Conservation (phyloP, 1,140 invertebrate species). For the Aradophagus sp. region DNA sequence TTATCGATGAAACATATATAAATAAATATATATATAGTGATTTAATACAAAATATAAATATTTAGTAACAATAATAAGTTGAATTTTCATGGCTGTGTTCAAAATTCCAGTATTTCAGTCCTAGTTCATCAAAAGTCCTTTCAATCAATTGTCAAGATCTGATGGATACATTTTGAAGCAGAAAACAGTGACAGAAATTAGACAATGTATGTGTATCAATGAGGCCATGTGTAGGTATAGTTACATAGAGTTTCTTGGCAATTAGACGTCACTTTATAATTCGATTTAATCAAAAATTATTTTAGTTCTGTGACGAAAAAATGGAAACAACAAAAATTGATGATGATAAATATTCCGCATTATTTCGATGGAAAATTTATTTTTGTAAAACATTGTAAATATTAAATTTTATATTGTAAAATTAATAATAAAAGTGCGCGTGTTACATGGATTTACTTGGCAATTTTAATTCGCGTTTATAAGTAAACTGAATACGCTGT, state of each 20-base stretch:
- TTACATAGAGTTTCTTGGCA: slow-evolving; percentile 19
- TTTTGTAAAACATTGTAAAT: slow-evolving; percentile 44
- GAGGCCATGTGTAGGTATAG: no score
- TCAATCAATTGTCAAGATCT: slow-evolving; percentile 28
- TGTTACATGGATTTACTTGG: slow-evolving; percentile 47
- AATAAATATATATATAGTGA: slow-evolving; percentile 67
- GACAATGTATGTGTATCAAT: no score
- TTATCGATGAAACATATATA: slow-evolving; percentile 70
- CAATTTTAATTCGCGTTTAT: slow-evolving; percentile 34
- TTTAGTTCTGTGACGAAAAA: slow-evolving; percentile 5
- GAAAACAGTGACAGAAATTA: no score
- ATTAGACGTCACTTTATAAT: slow-evolving; percentile 13
- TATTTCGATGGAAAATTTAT: slow-evolving; percentile 31
- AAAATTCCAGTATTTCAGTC: slow-evolving; percentile 51
- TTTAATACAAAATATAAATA: slow-evolving; percentile 71
- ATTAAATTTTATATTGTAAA: slow-evolving; percentile 43
- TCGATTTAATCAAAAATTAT: background rate
- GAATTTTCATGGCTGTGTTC: slow-evolving; percentile 57
- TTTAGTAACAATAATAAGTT: slow-evolving; percentile 63
- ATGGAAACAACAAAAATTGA: no score
- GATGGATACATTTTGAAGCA: slow-evolving; percentile 13
- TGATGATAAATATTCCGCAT: slow-evolving; percentile 7
- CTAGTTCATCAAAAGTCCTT: slow-evolving; percentile 48
- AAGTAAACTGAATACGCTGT: slow-evolving; percentile 37
- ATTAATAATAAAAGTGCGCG: slow-evolving; percentile 23